Evolutionary conservation across 2,113 vertebrate genomes (phyloP), one percentile per base, ranked within the genome.

Genomic region (Colistium nudipinnis): DNA sequence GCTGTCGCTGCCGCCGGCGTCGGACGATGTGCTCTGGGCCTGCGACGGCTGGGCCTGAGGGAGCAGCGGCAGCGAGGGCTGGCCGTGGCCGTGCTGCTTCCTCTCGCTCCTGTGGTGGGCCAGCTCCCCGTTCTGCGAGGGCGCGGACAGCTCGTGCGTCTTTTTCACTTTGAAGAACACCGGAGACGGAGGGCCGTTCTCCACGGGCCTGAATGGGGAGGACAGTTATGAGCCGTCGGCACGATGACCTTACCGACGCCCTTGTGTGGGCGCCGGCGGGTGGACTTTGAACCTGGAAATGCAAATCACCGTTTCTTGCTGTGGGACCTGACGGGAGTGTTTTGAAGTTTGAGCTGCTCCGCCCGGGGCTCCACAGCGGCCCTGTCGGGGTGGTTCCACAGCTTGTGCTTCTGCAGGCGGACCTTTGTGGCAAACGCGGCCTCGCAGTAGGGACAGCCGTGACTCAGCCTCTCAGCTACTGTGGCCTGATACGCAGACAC

Each of bases 341-440:
- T 96, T 38, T 92, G 92, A 48, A 89, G 84, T 91, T 92, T 96
- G 67, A 90, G 85, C 77, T 95, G 81, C 63, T 88, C 92, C 0
- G 86, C 79, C 81, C 88, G 91, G 76, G 84, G 65, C 67, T 92
- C 92, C 72, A 83, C 70, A 44, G 55, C 79, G 52, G 92, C 93
- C 33, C 91, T 87, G 57, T 98, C 96, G 62, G 95, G 91, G 75
- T 99, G 97, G 84, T 97, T 98, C 96, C 96, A 98, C 59, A 95
- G 90, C 51, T 95, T 94, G 87, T 98, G 97, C 83, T 99, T 98
- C 83, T 98, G 95, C 84, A 98, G 93, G 79, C 96, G 97, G 12
- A 96, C 95, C 88, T 97, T 98, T 67, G 97, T 97, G 72, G 94
- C 95, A 85, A 99, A 99, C 54, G 93, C 92, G 1, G 97, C 96